Percentiles rank a stretch among this genome's conserved stretches.
These are phyloP conservation scores for Xyliphius kryptos DNA, from an alignment of 2,113 vertebrate genomes.

Conservation along the genomic window DNA sequence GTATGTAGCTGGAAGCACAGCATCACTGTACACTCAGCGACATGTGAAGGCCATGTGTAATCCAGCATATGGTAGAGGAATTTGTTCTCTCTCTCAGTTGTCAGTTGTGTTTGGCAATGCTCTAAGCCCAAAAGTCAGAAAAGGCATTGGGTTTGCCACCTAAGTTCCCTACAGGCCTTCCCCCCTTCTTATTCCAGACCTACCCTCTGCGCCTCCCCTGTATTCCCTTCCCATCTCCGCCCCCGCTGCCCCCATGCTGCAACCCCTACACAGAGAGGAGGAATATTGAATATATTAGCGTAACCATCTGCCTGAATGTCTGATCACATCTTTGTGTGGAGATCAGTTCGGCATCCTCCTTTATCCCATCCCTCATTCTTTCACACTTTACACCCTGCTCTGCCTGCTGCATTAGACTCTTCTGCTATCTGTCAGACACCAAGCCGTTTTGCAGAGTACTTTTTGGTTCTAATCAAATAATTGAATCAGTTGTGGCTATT, in stretches of 20 bases:
- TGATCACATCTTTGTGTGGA: conserved; percentile 48
- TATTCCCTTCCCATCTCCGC: no score
- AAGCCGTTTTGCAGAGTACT: conserved; percentile 16
- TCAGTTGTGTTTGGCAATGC: conserved; percentile 30
- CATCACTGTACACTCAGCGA: conserved; percentile 19
- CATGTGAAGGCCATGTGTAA: conserved; percentile 30
- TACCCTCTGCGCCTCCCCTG: no score
- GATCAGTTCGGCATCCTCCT: no score
- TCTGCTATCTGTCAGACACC: conserved; percentile 22
- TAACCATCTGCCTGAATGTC: conserved; percentile 48
- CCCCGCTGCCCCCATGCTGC: conserved; percentile 23
- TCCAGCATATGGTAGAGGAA: conserved; percentile 42
- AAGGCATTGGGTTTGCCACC: no score
- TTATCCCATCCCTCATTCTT: no score
- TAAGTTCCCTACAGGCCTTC: no score
- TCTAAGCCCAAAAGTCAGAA: no score
- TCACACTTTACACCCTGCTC: no score
- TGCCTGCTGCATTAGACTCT: conserved; percentile 18
- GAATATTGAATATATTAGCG: conserved; percentile 59
- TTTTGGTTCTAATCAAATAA: conserved; percentile 32
- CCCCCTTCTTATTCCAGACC: no score
- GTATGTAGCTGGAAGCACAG: conserved; percentile 20
- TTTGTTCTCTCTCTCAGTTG: conserved; percentile 32
- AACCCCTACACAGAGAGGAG: conserved; percentile 46
- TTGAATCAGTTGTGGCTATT: conserved; percentile 26